These are phyloP conservation scores for Hofmannophila pseudospretella DNA, from an alignment of 2,888 invertebrate species.

Conservation along the genomic window DNA sequence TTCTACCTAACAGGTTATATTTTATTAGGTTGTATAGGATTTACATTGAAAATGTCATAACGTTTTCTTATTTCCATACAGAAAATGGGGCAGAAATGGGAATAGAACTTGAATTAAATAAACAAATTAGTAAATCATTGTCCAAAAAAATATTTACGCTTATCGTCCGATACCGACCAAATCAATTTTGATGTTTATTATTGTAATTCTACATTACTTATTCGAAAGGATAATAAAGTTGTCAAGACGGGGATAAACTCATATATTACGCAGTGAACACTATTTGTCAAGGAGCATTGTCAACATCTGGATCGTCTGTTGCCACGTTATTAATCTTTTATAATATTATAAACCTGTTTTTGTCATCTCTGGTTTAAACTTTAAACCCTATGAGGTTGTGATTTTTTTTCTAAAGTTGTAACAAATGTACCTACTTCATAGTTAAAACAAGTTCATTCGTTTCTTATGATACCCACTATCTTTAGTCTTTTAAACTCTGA, in stretches of 20 bases:
- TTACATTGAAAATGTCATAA: conserved; percentile 16
- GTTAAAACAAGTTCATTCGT: too few relatives aligned
- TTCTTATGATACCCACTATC: too few relatives aligned
- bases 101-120: too few relatives aligned
- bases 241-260: conserved; percentile 36
- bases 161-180: too few relatives aligned
- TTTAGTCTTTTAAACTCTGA: too few relatives aligned
- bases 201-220: too few relatives aligned
- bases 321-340: conserved; percentile 32
- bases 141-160: conserved; percentile 20
- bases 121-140: too few relatives aligned
- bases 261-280: conserved; percentile 28
- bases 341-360: conserved; percentile 11
- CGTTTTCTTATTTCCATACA: conserved; percentile 1
- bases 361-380: background rate
- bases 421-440: too few relatives aligned
- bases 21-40: conserved; percentile 19
- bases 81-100: too few relatives aligned
- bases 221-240: conserved; percentile 37
- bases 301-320: conserved; percentile 38
- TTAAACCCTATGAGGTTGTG: too few relatives aligned
- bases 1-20: conserved; percentile 48
- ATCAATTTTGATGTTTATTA: too few relatives aligned
- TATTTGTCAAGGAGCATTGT: conserved; percentile 38
- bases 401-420: too few relatives aligned